Evolutionary conservation across 2,113 vertebrate genomes (phyloP).

Genomic region (Odocoileus virginianus): DNA sequence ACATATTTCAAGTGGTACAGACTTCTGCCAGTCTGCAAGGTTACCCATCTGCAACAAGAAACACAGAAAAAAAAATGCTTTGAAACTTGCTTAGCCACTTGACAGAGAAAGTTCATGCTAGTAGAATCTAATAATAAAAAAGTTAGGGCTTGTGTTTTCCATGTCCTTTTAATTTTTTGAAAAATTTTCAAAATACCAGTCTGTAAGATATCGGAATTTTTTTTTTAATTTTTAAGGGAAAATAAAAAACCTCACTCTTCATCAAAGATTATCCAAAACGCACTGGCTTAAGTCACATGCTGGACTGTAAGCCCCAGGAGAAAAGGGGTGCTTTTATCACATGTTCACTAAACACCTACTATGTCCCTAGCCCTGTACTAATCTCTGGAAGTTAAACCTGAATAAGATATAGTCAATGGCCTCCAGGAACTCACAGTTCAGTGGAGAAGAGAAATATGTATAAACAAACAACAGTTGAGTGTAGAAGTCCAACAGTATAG

Average conservation of each 20-base stretch:
- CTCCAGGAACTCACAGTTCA: slow-evolving; percentile 8
- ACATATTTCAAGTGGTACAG: not conserved
- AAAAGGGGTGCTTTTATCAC: not conserved
- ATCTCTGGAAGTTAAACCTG: not conserved
- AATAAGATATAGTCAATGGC: not conserved
- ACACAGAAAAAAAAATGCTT: not conserved
- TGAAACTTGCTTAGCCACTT: not conserved
- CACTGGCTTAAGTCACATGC: not conserved
- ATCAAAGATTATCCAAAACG: not conserved
- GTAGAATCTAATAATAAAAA: not conserved
- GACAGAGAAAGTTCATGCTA: not conserved
- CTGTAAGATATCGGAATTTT: not conserved
- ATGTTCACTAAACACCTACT: not conserved
- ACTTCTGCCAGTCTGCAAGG: not conserved
- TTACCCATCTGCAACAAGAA: not conserved
- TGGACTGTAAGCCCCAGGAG: not conserved
- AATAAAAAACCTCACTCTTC: not conserved
- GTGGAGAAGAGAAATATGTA: not conserved
- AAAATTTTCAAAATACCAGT: not conserved
- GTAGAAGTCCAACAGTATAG: not conserved
- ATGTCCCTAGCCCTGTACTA: not conserved
- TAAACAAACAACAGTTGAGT: not conserved
- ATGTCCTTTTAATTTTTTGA: not conserved
- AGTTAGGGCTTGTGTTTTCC: not conserved
- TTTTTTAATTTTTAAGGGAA: not conserved